These are phyloP conservation scores for Melanerpes aurifrons DNA, from an alignment of 2,113 vertebrate species.

Conservation along the genomic window DNA sequence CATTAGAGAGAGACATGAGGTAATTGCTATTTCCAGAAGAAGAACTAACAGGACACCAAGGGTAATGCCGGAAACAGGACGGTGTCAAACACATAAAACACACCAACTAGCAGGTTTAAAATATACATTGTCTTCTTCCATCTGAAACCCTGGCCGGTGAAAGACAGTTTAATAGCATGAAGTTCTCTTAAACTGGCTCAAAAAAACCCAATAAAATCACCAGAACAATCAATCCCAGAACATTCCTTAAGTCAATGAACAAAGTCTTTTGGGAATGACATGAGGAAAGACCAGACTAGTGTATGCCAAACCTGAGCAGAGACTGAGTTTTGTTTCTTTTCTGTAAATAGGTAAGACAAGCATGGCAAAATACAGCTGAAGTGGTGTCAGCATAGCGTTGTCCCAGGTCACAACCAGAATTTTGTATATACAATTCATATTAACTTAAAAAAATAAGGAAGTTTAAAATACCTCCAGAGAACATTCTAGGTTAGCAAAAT, in stretches of 20 bases:
- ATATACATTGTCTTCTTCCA: neutral
- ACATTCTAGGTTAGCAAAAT: conserved; percentile 66
- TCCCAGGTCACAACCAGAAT: neutral
- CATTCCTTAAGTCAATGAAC: neutral
- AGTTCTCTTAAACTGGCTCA: neutral
- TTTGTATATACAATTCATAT: neutral
- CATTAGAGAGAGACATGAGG: neutral
- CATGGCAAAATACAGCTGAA: conserved; percentile 3
- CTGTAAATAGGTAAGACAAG: neutral
- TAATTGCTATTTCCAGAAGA: conserved; percentile 20
- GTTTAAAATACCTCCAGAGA: conserved; percentile 52
- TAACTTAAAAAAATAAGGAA: conserved; percentile 70
- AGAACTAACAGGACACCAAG: neutral
- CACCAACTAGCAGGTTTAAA: neutral
- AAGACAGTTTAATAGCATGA: neutral
- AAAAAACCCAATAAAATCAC: neutral
- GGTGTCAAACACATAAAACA: neutral
- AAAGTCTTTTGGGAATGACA: neutral
- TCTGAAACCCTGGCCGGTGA: neutral
- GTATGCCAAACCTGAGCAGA: conserved; percentile 51
- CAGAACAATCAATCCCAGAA: neutral
- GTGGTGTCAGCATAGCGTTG: neutral
- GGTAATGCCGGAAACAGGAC: neutral
- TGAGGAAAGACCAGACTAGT: neutral
- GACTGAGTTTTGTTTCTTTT: neutral